These are phyloP conservation scores for Zaprionus camerounensis DNA, from an alignment of 1,140 invertebrate genomes.

Conservation along the genomic window DNA sequence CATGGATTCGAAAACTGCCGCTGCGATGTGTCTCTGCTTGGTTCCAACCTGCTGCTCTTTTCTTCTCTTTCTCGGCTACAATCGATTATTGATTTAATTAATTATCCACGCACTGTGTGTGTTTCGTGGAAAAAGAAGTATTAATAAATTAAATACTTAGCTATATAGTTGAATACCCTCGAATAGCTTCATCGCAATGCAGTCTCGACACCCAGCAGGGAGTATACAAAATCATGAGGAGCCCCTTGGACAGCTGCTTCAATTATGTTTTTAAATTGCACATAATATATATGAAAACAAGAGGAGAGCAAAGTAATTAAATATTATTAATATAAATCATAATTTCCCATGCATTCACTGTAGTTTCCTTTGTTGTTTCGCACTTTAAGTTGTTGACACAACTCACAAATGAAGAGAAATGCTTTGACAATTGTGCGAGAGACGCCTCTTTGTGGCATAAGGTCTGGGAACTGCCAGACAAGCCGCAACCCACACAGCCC, in stretches of 20 bases:
- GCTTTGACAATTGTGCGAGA: constrained; percentile 39
- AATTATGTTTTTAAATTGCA: not conserved
- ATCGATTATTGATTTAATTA: constrained; percentile 78
- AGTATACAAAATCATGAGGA: not conserved
- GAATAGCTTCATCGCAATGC: constrained; percentile 61
- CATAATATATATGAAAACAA: not conserved
- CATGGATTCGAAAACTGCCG: constrained; percentile 52
- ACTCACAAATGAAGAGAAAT: constrained; percentile 65
- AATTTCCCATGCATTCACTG: not conserved
- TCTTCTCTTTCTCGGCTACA: constrained; percentile 41
- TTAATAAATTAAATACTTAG: constrained; percentile 59
- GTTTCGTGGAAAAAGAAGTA: constrained; percentile 33
- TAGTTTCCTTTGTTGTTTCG: not conserved
- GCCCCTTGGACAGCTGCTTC: not conserved
- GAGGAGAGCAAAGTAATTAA: not conserved
- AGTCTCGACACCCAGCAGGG: constrained; percentile 13
- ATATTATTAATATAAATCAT: not conserved
- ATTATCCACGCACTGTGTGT: constrained; percentile 75
- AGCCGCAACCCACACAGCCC: not conserved
- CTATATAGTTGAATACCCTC: constrained; percentile 32
- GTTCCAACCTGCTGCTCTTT: constrained; percentile 20
- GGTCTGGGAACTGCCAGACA: not conserved
- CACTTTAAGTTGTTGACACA: constrained; percentile 37
- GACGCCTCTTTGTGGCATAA: constrained; percentile 51
- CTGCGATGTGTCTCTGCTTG: constrained; percentile 40